Conservation (phyloP, 2,113 vertebrate genomes). For the Numenius arquata region DNA sequence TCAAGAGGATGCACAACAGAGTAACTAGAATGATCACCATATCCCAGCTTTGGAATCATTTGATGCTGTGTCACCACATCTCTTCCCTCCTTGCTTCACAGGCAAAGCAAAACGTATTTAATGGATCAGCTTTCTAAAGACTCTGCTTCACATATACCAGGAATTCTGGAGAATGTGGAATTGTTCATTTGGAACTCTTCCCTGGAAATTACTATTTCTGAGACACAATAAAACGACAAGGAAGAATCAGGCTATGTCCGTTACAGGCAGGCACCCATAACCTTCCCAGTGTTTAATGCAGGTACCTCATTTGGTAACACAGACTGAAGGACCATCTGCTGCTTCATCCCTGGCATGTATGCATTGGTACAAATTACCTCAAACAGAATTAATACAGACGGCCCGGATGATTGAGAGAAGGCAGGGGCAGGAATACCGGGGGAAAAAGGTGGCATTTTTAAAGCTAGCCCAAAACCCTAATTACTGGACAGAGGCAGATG, state of each 20-base stretch:
- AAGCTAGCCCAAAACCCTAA: neutral
- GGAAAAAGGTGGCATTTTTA: neutral
- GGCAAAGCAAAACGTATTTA: neutral
- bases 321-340: neutral
- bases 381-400: neutral
- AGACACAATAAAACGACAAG: neutral
- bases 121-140: neutral
- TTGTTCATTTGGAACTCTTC: neutral
- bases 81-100: neutral
- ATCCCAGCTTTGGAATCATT: neutral
- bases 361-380: neutral
- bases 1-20: neutral
- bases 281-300: neutral
- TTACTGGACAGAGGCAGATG: neutral
- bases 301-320: accelerated
- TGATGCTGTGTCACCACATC: too few relatives aligned
- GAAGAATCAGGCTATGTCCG: too few relatives aligned
- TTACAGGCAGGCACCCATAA: neutral
- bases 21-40: neutral
- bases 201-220: neutral
- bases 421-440: neutral
- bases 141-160: neutral
- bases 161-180: neutral
- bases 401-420: neutral
- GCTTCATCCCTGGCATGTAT: accelerated